Evolutionary conservation across 2,888 invertebrate species (phyloP).

Genomic region (Lepidocyrtinus sp.): DNA sequence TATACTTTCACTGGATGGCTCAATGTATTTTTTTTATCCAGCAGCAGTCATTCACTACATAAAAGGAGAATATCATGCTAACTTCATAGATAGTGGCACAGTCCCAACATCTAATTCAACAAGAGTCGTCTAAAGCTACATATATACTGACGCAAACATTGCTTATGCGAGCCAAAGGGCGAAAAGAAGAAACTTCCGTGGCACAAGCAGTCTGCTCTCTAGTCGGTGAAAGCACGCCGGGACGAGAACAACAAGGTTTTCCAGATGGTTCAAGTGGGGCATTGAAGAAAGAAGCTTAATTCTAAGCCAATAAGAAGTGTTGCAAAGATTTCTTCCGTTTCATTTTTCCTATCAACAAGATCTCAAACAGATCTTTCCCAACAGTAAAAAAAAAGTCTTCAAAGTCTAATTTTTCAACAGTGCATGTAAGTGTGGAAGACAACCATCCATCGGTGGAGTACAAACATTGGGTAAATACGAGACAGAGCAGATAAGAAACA

Average conservation of each 20-base stretch:
- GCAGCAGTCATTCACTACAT: background rate
- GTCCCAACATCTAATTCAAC: background rate
- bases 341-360: background rate
- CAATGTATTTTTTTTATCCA: background rate
- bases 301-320: background rate
- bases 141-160: slow-evolving; percentile 5
- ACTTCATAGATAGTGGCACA: background rate
- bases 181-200: slow-evolving; percentile 36
- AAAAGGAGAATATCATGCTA: too few species aligned
- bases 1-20: background rate
- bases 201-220: slow-evolving; percentile 19
- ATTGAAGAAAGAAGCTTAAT: background rate
- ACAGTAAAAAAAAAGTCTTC: background rate
- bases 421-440: background rate
- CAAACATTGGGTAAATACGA: background rate
- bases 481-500: too few species aligned
- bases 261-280: background rate
- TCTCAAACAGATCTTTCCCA: too few species aligned
- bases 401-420: slow-evolving; percentile 1
- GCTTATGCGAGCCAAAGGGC: background rate
- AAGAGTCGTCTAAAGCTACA: slow-evolving; percentile 3
- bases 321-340: background rate
- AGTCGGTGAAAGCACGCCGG: slow-evolving; percentile 64
- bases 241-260: slow-evolving; percentile 35
- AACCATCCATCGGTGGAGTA: background rate